phyloP scores from a whole-genome alignment of 53 echinoderm and acorn worm species.

The Pentamera pediparva region DNA sequence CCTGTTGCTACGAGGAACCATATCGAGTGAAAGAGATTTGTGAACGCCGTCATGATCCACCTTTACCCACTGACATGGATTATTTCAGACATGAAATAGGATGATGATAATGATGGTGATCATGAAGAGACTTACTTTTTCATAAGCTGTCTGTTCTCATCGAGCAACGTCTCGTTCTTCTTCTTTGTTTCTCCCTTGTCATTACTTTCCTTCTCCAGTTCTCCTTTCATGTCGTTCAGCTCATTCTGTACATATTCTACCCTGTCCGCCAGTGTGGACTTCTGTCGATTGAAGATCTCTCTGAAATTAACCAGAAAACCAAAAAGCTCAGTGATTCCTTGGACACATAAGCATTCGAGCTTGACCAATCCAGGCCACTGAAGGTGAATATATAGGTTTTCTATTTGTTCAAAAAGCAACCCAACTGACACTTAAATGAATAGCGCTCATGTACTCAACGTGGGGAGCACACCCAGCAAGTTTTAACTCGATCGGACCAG shows the following conservation, averaged over 20 bases:
- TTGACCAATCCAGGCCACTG: too few relatives aligned
- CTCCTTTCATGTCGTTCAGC: conserved; percentile 55
- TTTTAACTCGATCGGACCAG: too few relatives aligned
- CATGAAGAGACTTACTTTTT: conserved; percentile 50
- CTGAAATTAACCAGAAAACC: conserved; percentile 29
- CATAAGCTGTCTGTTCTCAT: conserved; percentile 77
- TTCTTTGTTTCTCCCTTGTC: conserved; percentile 55
- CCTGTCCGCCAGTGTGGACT: conserved; percentile 68
- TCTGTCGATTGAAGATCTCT: conserved; percentile 81
- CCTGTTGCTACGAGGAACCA: too few relatives aligned
- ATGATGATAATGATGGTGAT: not conserved
- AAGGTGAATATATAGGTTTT: too few relatives aligned
- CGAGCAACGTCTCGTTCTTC: conserved; percentile 66
- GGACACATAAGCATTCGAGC: too few relatives aligned
- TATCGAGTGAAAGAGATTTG: too few relatives aligned
- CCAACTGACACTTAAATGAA: too few relatives aligned
- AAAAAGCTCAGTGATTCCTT: not conserved
- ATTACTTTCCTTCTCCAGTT: conserved; percentile 63
- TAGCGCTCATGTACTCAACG: too few relatives aligned
- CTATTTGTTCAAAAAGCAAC: too few relatives aligned
- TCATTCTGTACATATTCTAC: conserved; percentile 80
- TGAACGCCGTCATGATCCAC: too few relatives aligned
- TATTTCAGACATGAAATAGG: not conserved
- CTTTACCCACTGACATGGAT: not conserved
- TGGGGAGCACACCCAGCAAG: too few relatives aligned